These are phyloP conservation scores for Parambassis ranga DNA, from an alignment of 2,797 vertebrate genomes.

Conservation along the genomic window DNA sequence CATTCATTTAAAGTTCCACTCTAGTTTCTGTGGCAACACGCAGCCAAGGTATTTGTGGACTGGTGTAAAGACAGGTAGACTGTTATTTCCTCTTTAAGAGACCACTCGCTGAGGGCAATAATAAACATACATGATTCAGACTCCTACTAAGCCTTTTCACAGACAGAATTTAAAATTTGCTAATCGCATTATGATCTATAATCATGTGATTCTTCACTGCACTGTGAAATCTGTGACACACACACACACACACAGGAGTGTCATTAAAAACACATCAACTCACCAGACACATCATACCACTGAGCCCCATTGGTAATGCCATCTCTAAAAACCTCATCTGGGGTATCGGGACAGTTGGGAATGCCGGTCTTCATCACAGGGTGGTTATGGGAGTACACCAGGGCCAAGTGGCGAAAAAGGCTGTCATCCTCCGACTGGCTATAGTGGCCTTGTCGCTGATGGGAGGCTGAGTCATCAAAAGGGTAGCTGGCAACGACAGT, in stretches of 20 bases:
- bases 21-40: conserved; percentile 4
- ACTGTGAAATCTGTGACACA: background rate
- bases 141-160: no score
- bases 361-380: conserved; percentile 91
- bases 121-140: background rate
- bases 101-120: background rate
- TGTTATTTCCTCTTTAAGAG: background rate
- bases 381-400: conserved; percentile 88
- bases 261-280: conserved; percentile 26
- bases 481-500: conserved; percentile 98
- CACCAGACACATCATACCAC: conserved; percentile 96
- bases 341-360: conserved; percentile 83
- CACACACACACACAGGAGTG: background rate
- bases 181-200: background rate
- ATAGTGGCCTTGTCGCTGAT: conserved; percentile 80
- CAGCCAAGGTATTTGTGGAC: background rate
- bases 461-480: conserved; percentile 89
- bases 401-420: conserved; percentile 90
- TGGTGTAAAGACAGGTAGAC: no score
- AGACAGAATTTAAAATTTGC: no score
- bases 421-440: conserved; percentile 90
- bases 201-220: no score
- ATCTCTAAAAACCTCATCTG: conserved; percentile 84
- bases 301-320: conserved; percentile 95
- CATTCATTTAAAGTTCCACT: background rate